Percentiles rank a stretch among this genome's conserved stretches.
Evolutionary conservation across 2,797 vertebrate genomes (phyloP).

Genomic region (Lacerta viridis): DNA sequence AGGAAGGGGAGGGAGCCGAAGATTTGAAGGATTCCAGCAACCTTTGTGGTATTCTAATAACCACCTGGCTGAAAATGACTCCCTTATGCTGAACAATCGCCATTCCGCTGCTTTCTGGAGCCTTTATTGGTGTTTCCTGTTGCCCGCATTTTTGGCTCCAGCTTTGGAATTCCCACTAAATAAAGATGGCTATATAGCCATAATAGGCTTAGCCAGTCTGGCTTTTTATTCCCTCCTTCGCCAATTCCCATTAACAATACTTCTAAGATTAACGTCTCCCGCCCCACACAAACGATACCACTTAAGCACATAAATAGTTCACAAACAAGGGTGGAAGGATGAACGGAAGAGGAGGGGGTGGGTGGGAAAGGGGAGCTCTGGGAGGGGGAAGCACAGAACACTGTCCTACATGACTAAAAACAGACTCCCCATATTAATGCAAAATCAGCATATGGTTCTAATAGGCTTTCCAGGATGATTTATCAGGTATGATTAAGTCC

Average conservation of each 20-base stretch:
- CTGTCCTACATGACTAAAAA: conserved; percentile 79
- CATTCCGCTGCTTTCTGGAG: conserved; percentile 50
- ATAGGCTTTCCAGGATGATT: conserved; percentile 85
- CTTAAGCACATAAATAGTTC: conserved; percentile 81
- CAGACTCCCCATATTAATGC: conserved; percentile 80
- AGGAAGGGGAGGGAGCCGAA: conserved; percentile 78
- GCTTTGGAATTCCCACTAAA: conserved; percentile 59
- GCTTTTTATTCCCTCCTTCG: conserved; percentile 49
- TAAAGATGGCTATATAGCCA: neutral
- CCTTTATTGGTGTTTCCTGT: conserved; percentile 66
- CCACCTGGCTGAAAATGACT: conserved; percentile 82
- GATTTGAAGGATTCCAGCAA: conserved; percentile 67
- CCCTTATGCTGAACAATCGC: conserved; percentile 74
- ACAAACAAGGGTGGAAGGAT: conserved; percentile 55
- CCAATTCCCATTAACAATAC: conserved; percentile 71
- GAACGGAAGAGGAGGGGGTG: conserved; percentile 16
- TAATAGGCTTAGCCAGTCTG: neutral
- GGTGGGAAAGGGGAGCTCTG: conserved; percentile 44
- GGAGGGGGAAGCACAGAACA: conserved; percentile 54
- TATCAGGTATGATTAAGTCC: conserved; percentile 86
- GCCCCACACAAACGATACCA: conserved; percentile 73
- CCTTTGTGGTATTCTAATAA: conserved; percentile 68
- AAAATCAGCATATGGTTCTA: conserved; percentile 86
- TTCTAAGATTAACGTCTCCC: conserved; percentile 71
- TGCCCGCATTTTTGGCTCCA: conserved; percentile 61